Evolutionary conservation across 2,888 invertebrate species (phyloP), one percentile per base, ranked within the genome.

Genomic region (Caenorhabditis imperialis): DNA sequence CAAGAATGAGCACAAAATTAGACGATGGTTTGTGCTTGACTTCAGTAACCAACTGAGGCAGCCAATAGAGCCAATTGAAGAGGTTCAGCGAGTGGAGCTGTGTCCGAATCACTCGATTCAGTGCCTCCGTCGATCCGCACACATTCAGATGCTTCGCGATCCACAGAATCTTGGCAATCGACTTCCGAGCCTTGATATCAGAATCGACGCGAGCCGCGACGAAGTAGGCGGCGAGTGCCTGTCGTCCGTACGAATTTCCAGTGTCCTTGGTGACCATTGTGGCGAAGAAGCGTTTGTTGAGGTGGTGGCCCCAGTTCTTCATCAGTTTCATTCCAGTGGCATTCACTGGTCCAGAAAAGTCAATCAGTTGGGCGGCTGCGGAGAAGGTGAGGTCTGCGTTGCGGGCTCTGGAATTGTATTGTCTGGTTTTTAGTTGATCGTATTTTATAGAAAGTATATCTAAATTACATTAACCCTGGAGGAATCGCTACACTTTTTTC

Each of bases 61-160:
- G 42, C 86, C 85, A 86, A 20, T 75, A 73, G 3, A 86, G 47
- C 86, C 86, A 86, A 62, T 85, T 85, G 37, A 74, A 65, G 7
- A 81, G 58, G n/a, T 79, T 81, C 18, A 86, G 60, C 14, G 71
- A 44, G 18, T 58, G 61, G 5, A 77, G 67, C 45, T 81, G 77
- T n/a, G 69, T 79, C 40, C 51, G 38, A 27, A 86, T 57, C 8
- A 76, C 57, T 22, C 77, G 75, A 37, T 84, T 79, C 45, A 84
- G 37, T 7, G 73, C 45, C 20, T 63, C 63, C 16, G 55, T 57
- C 12, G 69, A 58, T 40, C 76, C 75, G 47, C 65, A 61, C 1
- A 60, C 63, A 7, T 42, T 30, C 67, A 78, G 53, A 38, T 72
- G 79, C 50, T 80, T 80, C 12, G 77, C 54, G 4, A 75, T 35